phyloP scores from a whole-genome alignment of 1,140 invertebrate species.

The Solenopsis fugax region DNA sequence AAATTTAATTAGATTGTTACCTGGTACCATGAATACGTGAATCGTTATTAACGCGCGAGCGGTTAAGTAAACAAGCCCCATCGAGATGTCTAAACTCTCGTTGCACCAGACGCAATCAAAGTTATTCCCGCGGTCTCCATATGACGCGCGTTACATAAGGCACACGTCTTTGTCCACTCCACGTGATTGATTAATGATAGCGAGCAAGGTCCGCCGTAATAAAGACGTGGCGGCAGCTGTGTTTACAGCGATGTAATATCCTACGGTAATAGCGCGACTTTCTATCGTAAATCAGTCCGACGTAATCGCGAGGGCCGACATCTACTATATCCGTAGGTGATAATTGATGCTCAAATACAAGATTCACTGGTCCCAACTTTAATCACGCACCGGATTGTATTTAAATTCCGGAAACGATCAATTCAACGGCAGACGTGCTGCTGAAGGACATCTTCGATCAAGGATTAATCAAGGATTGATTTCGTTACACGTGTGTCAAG shows the following conservation, averaged over 20 bases:
- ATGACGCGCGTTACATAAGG: slow-evolving; percentile 35
- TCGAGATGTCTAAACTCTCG: slow-evolving; percentile 3
- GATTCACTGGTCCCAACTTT: neutral
- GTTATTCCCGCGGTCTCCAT: slow-evolving; percentile 1
- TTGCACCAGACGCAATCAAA: slow-evolving; percentile 29
- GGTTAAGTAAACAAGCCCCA: neutral
- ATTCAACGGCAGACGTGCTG: neutral
- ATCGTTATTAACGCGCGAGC: neutral
- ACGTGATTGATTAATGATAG: slow-evolving; percentile 71
- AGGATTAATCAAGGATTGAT: neutral
- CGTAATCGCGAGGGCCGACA: slow-evolving; percentile 1
- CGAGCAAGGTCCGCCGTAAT: slow-evolving; percentile 46
- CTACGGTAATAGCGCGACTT: slow-evolving; percentile 63
- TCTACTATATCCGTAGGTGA: neutral
- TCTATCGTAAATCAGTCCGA: slow-evolving; percentile 69
- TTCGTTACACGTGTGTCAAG: neutral
- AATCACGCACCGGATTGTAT: neutral
- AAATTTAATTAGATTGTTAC: slow-evolving; percentile 11
- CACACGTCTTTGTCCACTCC: slow-evolving; percentile 34
- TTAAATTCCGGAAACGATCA: slow-evolving; percentile 7
- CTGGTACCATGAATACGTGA: neutral
- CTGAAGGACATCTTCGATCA: neutral
- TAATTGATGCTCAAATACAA: neutral
- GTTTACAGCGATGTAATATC: slow-evolving; percentile 66
- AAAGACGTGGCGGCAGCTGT: slow-evolving; percentile 59